Conservation (phyloP, 2,888 invertebrate genomes). For the Agrotis ipsilon region DNA sequence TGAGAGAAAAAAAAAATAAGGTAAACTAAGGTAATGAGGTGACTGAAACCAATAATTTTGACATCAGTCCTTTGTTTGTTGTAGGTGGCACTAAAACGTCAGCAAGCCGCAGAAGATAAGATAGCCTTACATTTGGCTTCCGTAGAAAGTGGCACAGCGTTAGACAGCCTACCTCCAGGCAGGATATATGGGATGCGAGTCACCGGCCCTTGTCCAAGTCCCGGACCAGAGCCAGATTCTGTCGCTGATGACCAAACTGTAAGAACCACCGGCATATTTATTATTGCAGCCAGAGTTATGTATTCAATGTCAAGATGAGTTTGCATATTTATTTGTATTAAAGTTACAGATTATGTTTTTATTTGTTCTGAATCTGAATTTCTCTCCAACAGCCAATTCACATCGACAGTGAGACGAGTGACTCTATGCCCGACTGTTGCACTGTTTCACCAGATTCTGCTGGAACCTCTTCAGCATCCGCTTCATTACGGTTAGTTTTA, state of each 20-base stretch:
- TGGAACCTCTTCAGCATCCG: constrained; percentile 71
- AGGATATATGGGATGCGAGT: constrained; percentile 97
- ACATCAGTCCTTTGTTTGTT: constrained; percentile 3
- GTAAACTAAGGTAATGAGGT: too few relatives aligned
- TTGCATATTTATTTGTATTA: too few relatives aligned
- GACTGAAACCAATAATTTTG: background rate
- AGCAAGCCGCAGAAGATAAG: constrained; percentile 99
- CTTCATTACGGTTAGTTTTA: constrained; percentile 68
- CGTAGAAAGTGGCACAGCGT: constrained; percentile 86
- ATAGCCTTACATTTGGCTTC: constrained; percentile 98
- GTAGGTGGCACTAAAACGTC: constrained; percentile 98
- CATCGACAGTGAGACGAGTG: constrained; percentile 89
- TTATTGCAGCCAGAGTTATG: background rate
- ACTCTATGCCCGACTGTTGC: constrained; percentile 86
- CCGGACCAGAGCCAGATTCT: constrained; percentile 87
- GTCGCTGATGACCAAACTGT: constrained; percentile 85
- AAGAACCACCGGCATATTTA: constrained; percentile 52
- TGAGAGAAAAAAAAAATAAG: too few relatives aligned
- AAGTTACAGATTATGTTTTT: too few relatives aligned
- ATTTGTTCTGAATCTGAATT: background rate
- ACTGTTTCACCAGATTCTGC: constrained; percentile 83
- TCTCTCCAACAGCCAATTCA: constrained; percentile 81
- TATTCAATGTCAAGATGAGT: background rate
- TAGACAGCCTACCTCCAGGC: constrained; percentile 96
- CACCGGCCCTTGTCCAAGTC: constrained; percentile 93